These are phyloP conservation scores for Syngnathus acus DNA, from an alignment of 2,797 vertebrate species.

Conservation along the genomic window DNA sequence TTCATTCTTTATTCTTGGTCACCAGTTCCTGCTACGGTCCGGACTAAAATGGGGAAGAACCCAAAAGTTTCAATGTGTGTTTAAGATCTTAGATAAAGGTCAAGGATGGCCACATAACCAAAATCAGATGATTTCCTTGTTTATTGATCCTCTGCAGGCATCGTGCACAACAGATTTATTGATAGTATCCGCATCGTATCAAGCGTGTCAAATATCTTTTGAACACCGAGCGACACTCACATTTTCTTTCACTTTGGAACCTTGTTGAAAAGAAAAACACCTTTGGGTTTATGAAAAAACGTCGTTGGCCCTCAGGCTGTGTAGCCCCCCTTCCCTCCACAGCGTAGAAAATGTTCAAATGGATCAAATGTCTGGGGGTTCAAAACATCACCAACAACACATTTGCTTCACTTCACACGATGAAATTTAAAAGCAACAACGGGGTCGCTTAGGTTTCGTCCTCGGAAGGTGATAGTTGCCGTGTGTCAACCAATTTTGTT, in stretches of 20 bases:
- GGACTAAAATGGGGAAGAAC: background rate
- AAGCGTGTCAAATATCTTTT: background rate
- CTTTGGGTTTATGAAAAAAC: constrained; percentile 20
- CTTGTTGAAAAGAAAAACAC: constrained; percentile 31
- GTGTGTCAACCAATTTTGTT: too few relatives aligned
- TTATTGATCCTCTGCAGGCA: background rate
- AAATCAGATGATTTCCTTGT: background rate
- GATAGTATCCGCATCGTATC: background rate
- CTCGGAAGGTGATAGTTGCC: background rate
- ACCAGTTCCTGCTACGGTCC: background rate
- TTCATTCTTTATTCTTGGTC: background rate
- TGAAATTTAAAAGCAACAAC: constrained; percentile 30
- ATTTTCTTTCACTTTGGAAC: constrained; percentile 3
- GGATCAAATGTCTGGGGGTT: constrained; percentile 16
- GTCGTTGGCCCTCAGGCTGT: constrained; percentile 24
- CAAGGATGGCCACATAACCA: background rate
- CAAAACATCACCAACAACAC: constrained; percentile 43
- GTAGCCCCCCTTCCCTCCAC: constrained; percentile 29
- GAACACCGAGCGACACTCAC: background rate
- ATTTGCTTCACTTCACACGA: constrained; percentile 40
- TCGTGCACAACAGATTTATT: constrained; percentile 5
- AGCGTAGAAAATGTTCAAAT: constrained; percentile 40
- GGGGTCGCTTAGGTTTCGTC: constrained; percentile 37
- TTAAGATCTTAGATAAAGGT: background rate
- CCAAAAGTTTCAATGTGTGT: background rate